Conservation (phyloP, 2,888 invertebrate species). For the Deilephila elpenor region DNA sequence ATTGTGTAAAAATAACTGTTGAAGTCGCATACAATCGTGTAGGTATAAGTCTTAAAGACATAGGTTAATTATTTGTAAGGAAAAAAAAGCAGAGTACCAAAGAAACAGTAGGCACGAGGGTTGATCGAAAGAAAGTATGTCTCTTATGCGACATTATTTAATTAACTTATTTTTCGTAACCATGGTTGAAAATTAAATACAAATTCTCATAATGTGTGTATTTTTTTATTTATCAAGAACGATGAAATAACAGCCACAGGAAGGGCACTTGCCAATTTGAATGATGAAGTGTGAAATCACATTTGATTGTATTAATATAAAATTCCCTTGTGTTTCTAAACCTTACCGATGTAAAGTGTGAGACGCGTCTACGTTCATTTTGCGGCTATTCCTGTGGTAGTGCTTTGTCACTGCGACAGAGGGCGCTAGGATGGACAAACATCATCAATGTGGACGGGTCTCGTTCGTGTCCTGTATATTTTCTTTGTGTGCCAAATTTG, state of each 20-base stretch:
- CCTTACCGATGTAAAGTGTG: not conserved
- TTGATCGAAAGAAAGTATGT: conserved; percentile 77
- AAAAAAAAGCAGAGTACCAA: conserved; percentile 39
- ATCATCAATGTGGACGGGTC: conserved; percentile 1
- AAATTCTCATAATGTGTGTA: not conserved
- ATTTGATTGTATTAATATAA: not conserved
- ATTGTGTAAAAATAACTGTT: not conserved
- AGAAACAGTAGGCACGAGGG: conserved; percentile 65
- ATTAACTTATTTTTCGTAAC: not conserved
- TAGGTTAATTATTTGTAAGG: conserved; percentile 14
- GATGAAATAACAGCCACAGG: conserved; percentile 7
- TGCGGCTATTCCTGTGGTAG: not conserved
- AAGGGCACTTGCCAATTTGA: conserved; percentile 3
- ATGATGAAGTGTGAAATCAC: conserved; percentile 1
- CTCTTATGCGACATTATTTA: conserved; percentile 61
- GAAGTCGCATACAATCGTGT: not conserved
- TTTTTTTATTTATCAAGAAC: conserved; percentile 1
- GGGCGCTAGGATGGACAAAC: not conserved
- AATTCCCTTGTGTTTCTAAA: not conserved
- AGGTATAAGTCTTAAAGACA: conserved; percentile 17
- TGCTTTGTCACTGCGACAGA: not conserved
- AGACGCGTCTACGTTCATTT: not conserved
- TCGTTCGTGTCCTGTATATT: conserved; percentile 43
- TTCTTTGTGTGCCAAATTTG: conserved; percentile 58
- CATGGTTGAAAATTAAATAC: not conserved